Base-by-base conservation (phyloP, 2,113 vertebrate species). In the Tachycineta bicolor region DNA sequence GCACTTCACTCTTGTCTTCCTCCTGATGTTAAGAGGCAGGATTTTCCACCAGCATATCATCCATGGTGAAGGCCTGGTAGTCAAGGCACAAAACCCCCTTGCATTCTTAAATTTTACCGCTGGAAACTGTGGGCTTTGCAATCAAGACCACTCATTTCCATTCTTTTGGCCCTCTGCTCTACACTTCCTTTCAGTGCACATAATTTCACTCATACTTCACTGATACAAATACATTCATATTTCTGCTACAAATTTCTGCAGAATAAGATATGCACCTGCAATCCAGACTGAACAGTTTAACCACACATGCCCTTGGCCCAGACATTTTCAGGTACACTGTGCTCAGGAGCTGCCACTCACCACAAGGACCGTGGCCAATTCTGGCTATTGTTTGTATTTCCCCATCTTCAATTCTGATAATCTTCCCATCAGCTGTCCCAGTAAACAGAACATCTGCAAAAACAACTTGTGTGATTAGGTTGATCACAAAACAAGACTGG, bases 391-490 rank as follows among this genome's bases (percentile, higher is more conserved):
- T 98, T 83, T 98, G 95, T 80, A 99, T 84, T 74, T 98, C 98
- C 12, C 96, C 98, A 81, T 98, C 98, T 86, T 99, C 98, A 94
- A 99, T 98, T 97, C 98, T 99, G 55, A 99, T 39, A 53, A 99
- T 98, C 94, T 97, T 98, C 85, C 99, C 99, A 94, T 99, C 99
- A 71, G 99, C 98, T 62, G 99, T 99, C 62, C 99, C 99, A 53
- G 99, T 98, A 82, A 98, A 99, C 3, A 99, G 71, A 80, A 98
- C 98, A 97, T 99, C 99, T 99, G 97, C 50, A 97, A 94, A 91
- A 95, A 70, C 14, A 79, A 53, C 53, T 21, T 12, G n/a, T 18
- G 34, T 46, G 17, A 75, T 64, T 80, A 85, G 26, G 13, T 5
- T 60, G 23, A 82, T 56, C 50, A 80, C 14, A 87, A n/a, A 95